Base-by-base conservation (phyloP, 30 jellyfish, hydroid and myxozoan genomes). In the Nemopilema nomurai region DNA sequence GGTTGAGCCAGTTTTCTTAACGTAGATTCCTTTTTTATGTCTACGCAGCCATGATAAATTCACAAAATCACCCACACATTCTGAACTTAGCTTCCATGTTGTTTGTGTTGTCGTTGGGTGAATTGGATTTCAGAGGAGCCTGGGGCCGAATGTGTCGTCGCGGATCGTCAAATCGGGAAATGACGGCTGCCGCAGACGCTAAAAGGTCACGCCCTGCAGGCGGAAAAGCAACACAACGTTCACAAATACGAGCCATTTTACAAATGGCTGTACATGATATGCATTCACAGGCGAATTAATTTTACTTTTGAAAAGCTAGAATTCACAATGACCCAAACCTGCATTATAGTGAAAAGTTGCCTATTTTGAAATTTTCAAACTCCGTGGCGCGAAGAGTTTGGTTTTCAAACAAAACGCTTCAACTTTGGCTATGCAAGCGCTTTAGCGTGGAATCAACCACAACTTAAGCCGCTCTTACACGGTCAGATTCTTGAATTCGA, bases 81-180 rank as follows among this genome's bases (percentile, higher is more conserved):
- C 72, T 19, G 69, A 79, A 79, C 81, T 18, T 32, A 22, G 89
- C 89, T 70, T 79, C 89, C 89, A 79, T 79, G 89, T 79, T 64
- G 76, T 49, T 52, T 28, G 86, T 51, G 83, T 73, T 73, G 41
- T 4, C 49, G 83, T 27, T 13, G n/a, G 69, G 57, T 41, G 19
- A 29, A 66, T 66, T 66, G 49, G 28, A 66, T 21, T 21, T 66
- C 76, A 66, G 1, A 29, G 71, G 80, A 31, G 89, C 9, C 80
- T 79, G 89, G 89, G 67, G 49, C 31, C 89, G 31, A 79, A 49
- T 8, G 89, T 65, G 33, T 17, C 64, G 69, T 49, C 1, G 26
- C 49, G 69, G 28, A 49, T 16, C 19, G 89, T 28, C 80, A 23
- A 79, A 79, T 28, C 74, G 71, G 89, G 89, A 79, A 79, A 66